phyloP scores from a whole-genome alignment of 2,888 invertebrate species.

The Tholera decimalis region DNA sequence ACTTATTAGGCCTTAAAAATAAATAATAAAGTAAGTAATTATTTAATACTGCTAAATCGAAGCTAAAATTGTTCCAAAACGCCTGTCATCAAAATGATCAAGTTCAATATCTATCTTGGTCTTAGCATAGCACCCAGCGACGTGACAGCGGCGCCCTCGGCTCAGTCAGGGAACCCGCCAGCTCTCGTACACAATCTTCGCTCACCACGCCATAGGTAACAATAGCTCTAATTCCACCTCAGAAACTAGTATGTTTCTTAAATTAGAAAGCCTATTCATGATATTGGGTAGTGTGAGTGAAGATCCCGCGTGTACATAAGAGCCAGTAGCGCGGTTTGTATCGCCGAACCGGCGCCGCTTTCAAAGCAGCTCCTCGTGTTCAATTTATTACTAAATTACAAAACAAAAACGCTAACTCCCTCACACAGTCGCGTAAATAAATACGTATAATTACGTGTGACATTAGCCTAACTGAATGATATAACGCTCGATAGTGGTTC shows the following conservation, averaged over 20 bases:
- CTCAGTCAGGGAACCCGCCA: not conserved
- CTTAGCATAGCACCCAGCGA: conserved; percentile 86
- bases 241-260: not conserved
- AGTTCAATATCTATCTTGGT: conserved; percentile 81
- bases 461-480: conserved; percentile 72
- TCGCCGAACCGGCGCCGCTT: conserved; percentile 44
- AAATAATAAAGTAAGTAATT: conserved; percentile 30
- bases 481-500: conserved; percentile 70
- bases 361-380: conserved; percentile 65
- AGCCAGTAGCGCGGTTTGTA: not conserved
- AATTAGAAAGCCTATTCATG: not conserved
- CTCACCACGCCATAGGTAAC: conserved; percentile 1
- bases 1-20: conserved; percentile 39
- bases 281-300: not conserved
- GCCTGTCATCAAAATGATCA: conserved; percentile 62
- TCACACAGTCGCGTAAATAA: conserved; percentile 68
- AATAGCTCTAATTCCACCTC: not conserved
- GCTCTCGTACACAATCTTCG: not conserved
- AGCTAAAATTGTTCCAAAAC: conserved; percentile 52
- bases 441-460: conserved; percentile 61
- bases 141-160: conserved; percentile 48
- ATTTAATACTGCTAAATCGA: conserved; percentile 40
- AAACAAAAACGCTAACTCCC: conserved; percentile 66
- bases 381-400: conserved; percentile 71
- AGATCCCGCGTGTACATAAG: not conserved